Evolutionary conservation across 2,797 vertebrate genomes (phyloP).

Genomic region (Nyctalus aviator): DNA sequence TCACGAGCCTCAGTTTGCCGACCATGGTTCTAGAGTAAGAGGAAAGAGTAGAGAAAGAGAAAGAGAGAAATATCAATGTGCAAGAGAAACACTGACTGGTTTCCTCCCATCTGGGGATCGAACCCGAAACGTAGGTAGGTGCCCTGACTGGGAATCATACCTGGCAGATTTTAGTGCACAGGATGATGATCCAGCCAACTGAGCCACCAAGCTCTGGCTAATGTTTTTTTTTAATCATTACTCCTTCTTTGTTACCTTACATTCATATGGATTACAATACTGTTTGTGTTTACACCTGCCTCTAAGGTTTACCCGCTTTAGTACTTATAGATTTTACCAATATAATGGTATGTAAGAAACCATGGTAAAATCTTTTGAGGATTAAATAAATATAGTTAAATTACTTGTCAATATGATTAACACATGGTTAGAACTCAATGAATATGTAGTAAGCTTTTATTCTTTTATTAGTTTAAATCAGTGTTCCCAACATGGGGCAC

Average conservation of each 20-base stretch:
- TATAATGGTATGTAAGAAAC: no score
- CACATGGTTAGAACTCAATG: conserved; percentile 52
- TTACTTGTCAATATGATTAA: conserved; percentile 39
- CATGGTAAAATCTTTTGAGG: background rate
- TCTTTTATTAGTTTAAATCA: conserved; percentile 6
- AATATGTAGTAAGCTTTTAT: background rate
- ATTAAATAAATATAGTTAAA: conserved; percentile 50
- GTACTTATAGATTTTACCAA: background rate
- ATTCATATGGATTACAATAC: conserved; percentile 11
- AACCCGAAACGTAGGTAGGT: background rate
- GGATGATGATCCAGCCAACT: background rate
- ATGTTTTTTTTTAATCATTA: background rate
- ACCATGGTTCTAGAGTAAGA: background rate
- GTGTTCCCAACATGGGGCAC: no score
- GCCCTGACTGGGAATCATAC: background rate
- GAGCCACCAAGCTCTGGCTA: background rate
- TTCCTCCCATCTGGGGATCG: background rate
- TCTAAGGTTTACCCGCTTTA: conserved; percentile 19
- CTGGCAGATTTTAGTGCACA: background rate
- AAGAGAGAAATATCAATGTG: background rate
- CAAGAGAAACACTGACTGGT: background rate
- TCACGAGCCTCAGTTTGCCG: no score
- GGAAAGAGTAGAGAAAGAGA: background rate
- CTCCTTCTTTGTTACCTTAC: background rate
- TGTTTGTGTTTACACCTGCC: background rate